Conservation (phyloP, 2,888 invertebrate species). For the Dione vanillae region DNA sequence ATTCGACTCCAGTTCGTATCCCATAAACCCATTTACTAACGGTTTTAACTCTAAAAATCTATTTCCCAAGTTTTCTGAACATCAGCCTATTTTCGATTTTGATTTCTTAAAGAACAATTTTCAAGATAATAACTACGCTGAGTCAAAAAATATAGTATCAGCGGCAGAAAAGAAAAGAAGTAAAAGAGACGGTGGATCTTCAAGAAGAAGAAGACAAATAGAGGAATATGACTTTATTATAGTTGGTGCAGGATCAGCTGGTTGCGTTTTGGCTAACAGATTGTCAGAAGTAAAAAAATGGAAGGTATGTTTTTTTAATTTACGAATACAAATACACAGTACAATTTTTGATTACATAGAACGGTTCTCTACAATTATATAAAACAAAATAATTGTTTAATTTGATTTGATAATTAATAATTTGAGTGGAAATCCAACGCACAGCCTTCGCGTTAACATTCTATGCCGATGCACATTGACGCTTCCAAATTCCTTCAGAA, state of each 20-base stretch:
- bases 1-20: neutral
- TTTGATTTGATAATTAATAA: no score
- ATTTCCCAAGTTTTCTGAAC: constrained; percentile 31
- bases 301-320: constrained; percentile 34
- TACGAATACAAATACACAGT: no score
- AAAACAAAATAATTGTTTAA: no score
- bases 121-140: constrained; percentile 57
- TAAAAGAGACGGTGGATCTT: constrained; percentile 45
- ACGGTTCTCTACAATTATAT: no score
- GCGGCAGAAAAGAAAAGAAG: constrained; percentile 42
- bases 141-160: constrained; percentile 54
- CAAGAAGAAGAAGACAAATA: constrained; percentile 57
- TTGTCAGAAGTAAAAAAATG: constrained; percentile 83
- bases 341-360: no score
- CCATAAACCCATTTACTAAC: constrained; percentile 8
- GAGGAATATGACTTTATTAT: constrained; percentile 85
- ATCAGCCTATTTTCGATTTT: constrained; percentile 44
- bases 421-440: no score
- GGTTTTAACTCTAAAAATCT: constrained; percentile 17
- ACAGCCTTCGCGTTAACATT: no score
- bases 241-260: constrained; percentile 88
- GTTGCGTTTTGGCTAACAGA: constrained; percentile 87
- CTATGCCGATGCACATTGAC: no score
- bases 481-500: no score
- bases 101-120: constrained; percentile 50